Percentiles rank a stretch among this genome's conserved stretches.
Conservation (phyloP, 2,888 invertebrate species). For the Hydrotaea cyrtoneurina region DNA sequence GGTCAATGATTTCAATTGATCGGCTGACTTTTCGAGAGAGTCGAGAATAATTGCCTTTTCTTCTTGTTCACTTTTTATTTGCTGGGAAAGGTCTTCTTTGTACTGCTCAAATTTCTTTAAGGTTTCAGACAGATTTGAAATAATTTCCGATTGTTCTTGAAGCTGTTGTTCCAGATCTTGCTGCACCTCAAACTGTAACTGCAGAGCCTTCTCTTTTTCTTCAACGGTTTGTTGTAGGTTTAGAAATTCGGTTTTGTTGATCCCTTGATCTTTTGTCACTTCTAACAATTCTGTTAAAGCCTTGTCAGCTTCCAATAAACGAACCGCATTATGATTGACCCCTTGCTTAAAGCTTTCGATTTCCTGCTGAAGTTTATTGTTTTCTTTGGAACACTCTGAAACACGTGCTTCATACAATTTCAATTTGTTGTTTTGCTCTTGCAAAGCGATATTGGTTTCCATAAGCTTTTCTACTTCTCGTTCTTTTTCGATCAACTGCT, state of each 20-base stretch:
- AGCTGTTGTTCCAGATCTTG: slow-evolving; percentile 7
- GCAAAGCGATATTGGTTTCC: slow-evolving; percentile 25
- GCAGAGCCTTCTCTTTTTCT: slow-evolving; percentile 54
- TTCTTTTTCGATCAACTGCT: slow-evolving; percentile 53
- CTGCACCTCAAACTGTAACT: slow-evolving; percentile 26
- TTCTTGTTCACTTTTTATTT: slow-evolving; percentile 64
- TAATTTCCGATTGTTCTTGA: slow-evolving; percentile 36
- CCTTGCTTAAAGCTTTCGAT: slow-evolving; percentile 65
- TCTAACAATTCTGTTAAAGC: slow-evolving; percentile 57
- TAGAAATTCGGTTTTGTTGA: slow-evolving; percentile 47
- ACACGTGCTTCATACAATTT: slow-evolving; percentile 55
- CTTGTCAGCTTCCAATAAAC: slow-evolving; percentile 61
- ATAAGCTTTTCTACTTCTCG: slow-evolving; percentile 35
- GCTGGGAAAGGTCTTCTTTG: slow-evolving; percentile 36
- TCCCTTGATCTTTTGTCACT: slow-evolving; percentile 52
- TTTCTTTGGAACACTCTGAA: slow-evolving; percentile 47
- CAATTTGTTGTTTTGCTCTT: slow-evolving; percentile 49
- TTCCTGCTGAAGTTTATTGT: slow-evolving; percentile 60
- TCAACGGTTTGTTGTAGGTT: slow-evolving; percentile 54
- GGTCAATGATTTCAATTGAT: slow-evolving; percentile 60
- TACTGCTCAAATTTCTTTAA: slow-evolving; percentile 40
- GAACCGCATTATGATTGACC: slow-evolving; percentile 53
- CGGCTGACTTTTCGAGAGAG: slow-evolving; percentile 67
- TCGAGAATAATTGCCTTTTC: slow-evolving; percentile 62
- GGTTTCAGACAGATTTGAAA: slow-evolving; percentile 32